Evolutionary conservation across 2,888 invertebrate genomes (phyloP).

Genomic region (Drosophila testacea): DNA sequence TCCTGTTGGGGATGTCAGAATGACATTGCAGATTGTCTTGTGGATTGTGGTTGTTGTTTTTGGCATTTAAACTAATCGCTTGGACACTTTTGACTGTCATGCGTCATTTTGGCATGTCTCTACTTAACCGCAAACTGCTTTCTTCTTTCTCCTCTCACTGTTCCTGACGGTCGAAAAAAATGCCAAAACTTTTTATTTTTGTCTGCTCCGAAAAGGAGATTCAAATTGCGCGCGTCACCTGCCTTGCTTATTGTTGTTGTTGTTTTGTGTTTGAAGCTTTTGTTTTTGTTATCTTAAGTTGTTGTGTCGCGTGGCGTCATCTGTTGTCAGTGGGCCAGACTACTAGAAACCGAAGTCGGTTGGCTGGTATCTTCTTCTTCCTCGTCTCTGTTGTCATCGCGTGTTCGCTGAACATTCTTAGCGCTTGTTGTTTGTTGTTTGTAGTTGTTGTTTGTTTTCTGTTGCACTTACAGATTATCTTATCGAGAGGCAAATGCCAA

Average conservation of each 20-base stretch:
- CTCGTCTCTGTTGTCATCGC: conserved; percentile 43
- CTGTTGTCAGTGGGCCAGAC: conserved; percentile 48
- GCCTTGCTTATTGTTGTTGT: conserved; percentile 5
- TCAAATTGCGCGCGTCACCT: conserved; percentile 39
- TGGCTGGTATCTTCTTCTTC: conserved; percentile 3
- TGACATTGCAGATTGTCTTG: conserved; percentile 44
- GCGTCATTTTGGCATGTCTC: conserved; percentile 51
- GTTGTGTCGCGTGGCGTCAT: conserved; percentile 51
- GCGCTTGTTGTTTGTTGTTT: conserved; percentile 26
- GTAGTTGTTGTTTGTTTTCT: conserved; percentile 25
- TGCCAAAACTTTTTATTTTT: conserved; percentile 52
- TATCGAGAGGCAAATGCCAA: conserved; percentile 30
- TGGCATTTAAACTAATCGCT: conserved; percentile 67
- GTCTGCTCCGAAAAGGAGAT: conserved; percentile 23
- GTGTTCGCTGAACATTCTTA: conserved; percentile 48
- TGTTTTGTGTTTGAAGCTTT: conserved; percentile 5
- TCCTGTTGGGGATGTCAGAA: conserved; percentile 34
- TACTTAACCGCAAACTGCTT: conserved; percentile 22
- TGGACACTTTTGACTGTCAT: conserved; percentile 59
- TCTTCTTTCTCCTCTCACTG: not conserved
- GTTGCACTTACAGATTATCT: conserved; percentile 53
- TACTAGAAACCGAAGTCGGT: conserved; percentile 1
- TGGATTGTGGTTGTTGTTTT: conserved; percentile 34
- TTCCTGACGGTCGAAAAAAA: conserved; percentile 10
- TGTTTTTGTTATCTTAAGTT: conserved; percentile 17